phyloP scores from a whole-genome alignment of 2,888 invertebrate genomes.

The Sinopyrophorus schimmeli region DNA sequence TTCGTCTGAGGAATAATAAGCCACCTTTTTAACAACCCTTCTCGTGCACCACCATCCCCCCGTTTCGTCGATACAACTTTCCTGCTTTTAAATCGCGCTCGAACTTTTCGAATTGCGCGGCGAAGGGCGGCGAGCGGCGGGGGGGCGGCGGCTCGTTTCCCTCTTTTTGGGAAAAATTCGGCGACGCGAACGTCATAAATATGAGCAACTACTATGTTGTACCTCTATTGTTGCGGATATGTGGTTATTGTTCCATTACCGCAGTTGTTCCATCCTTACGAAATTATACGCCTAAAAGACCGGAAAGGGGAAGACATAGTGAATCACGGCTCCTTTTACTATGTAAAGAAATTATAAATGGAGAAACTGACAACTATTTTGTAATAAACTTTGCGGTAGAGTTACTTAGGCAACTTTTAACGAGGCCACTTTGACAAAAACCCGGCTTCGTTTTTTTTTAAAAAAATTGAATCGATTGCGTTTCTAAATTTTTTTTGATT shows the following conservation, averaged over 20 bases:
- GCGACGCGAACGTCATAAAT: conserved; percentile 15
- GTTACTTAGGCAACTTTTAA: no score
- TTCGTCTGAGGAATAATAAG: conserved; percentile 34
- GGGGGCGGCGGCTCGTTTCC: background rate
- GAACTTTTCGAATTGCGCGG: background rate
- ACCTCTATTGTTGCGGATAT: conserved; percentile 48
- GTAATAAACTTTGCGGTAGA: no score
- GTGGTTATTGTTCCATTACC: conserved; percentile 46
- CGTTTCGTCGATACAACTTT: conserved; percentile 14
- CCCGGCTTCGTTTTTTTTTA: no score
- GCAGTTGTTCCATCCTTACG: conserved; percentile 46
- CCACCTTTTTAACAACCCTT: conserved; percentile 31
- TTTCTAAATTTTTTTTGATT: no score
- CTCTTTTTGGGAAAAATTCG: background rate
- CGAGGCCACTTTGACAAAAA: no score
- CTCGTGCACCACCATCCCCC: conserved; percentile 23
- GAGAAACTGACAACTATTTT: no score
- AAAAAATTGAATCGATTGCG: no score
- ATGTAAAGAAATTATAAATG: conserved; percentile 9
- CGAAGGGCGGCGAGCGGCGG: background rate
- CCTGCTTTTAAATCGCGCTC: background rate
- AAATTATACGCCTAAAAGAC: conserved; percentile 38
- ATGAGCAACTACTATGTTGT: conserved; percentile 31
- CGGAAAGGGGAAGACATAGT: conserved; percentile 32
- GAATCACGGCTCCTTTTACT: conserved; percentile 21